A percentile compares a stretch with the other conserved stretches of the same genome.
Evolutionary conservation across 2,113 vertebrate species (phyloP).

Genomic region (Bambusicola thoracicus): DNA sequence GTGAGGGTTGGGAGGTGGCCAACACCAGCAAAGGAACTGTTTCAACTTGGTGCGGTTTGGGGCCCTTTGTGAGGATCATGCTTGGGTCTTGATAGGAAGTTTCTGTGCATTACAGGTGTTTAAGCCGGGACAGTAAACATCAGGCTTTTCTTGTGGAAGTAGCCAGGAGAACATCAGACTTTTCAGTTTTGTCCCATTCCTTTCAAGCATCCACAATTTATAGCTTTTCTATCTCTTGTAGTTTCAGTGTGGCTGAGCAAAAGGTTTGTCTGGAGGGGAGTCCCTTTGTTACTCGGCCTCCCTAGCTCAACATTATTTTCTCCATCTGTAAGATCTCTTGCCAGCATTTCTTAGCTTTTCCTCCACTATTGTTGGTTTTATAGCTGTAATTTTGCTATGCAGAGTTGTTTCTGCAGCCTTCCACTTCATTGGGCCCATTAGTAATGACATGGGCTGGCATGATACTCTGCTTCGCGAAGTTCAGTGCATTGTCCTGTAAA

Average conservation of each 20-base stretch:
- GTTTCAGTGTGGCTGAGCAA: not conserved
- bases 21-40: not conserved
- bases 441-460: not conserved
- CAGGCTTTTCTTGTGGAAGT: not conserved
- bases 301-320: not conserved
- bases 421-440: not conserved
- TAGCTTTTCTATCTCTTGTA: not conserved
- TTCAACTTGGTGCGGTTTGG: not conserved
- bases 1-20: not conserved
- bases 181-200: not conserved
- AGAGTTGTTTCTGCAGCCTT: not conserved
- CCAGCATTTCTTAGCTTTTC: not conserved
- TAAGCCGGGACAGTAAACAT: not conserved
- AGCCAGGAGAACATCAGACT: not conserved
- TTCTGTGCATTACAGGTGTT: not conserved
- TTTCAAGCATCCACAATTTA: not conserved
- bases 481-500: conserved; percentile 21
- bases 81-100: not conserved
- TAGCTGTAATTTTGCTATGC: not conserved
- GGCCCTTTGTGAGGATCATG: not conserved
- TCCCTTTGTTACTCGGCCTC: not conserved
- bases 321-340: not conserved
- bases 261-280: not conserved
- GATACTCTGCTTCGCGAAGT: not conserved
- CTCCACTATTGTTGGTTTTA: not conserved